phyloP scores from a whole-genome alignment of 2,888 invertebrate genomes.

The Epinotia ramella region DNA sequence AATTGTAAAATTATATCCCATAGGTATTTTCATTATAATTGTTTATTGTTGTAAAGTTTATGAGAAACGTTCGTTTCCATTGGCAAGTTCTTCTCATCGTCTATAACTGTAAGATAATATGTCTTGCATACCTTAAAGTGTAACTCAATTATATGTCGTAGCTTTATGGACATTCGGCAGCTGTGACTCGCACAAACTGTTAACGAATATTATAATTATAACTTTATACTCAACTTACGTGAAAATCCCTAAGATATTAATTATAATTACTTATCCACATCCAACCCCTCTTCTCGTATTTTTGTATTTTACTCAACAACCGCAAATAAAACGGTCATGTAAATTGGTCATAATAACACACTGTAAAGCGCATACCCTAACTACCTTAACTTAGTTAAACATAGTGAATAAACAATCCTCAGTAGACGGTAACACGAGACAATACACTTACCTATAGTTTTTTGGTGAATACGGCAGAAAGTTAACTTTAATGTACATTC shows the following conservation, averaged over 20 bases:
- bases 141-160: constrained; percentile 29
- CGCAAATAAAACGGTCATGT: constrained; percentile 13
- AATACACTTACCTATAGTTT: constrained; percentile 82
- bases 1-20: constrained; percentile 74
- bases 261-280: constrained; percentile 1
- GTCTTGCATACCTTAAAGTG: constrained; percentile 29
- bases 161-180: constrained; percentile 12
- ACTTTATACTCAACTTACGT: constrained; percentile 13
- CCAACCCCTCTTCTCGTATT: constrained; percentile 10
- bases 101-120: constrained; percentile 57
- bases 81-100: constrained; percentile 74
- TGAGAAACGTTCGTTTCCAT: constrained; percentile 73
- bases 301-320: constrained; percentile 16
- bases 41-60: constrained; percentile 84
- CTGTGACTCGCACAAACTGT: constrained; percentile 20
- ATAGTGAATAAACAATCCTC: constrained; percentile 74
- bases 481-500: constrained; percentile 74
- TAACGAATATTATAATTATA: constrained; percentile 23
- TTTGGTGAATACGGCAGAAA: constrained; percentile 83
- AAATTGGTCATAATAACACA: constrained; percentile 34
- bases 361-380: constrained; percentile 41
- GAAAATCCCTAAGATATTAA: constrained; percentile 7
- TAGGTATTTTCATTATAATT: constrained; percentile 72
- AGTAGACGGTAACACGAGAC: constrained; percentile 80
- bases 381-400: constrained; percentile 57